Base-by-base conservation (phyloP, 2,888 invertebrate species). In the Oasisia sp. region DNA sequence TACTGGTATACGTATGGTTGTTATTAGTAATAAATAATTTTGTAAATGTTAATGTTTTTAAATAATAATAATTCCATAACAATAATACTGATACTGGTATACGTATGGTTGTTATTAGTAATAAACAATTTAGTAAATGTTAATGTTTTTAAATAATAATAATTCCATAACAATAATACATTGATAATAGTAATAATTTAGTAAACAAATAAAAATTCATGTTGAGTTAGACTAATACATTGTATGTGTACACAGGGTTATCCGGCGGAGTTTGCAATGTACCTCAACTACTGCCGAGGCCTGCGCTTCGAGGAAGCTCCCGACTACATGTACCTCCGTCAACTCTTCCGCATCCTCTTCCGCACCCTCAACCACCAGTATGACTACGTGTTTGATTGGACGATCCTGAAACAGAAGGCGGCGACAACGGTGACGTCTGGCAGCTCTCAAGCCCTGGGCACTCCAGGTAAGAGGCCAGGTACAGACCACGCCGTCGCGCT, bases 311-410 rank as follows among this genome's bases (percentile, higher is more conserved):
- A 99, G 96, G 99, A 99, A 97, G 98, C 98, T 93, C 99, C 99
- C 32, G 99, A 99, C 97, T 99, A 99, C 97, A 99, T 99, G 99
- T 99, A 99, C 97, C 98, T 99, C 95, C 98, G 99, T 96, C 99
- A 99, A 97, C 97, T 99, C 96, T 99, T 98, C 97, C 98, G 99
- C 96, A 99, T 99, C 97, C 97, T 99, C 96, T 99, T 99, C 97
- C 98, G 99, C 97, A 99, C 99, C 95, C 97, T 99, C 96, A 99
- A 99, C 97, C 99, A 99, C 97, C 99, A 99, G 97, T 99, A 99
- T 97, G 99, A 99, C 97, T 99, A 99, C 97, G 98, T 98, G 95
- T 99, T 99, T 97, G 99, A 99, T 97, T 99, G 99, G 99, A 99
- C 99, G 95, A 98, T 99, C 98, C 97, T 99, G 96, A 99, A 99